These are phyloP conservation scores for Sebastes schlegelii DNA, from an alignment of 2,113 vertebrate species.

Conservation along the genomic window DNA sequence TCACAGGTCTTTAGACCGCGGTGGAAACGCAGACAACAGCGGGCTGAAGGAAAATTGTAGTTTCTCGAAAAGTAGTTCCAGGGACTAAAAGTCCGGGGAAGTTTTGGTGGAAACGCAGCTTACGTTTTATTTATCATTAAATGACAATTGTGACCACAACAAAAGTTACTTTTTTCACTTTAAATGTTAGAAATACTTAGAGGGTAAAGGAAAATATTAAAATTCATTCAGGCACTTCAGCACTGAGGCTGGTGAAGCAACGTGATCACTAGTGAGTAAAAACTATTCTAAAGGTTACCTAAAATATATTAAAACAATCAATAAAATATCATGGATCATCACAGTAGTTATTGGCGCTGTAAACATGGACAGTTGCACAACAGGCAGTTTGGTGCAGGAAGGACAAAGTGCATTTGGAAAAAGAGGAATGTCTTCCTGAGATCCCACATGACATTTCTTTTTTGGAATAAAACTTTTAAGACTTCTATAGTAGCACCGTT, in stretches of 20 bases:
- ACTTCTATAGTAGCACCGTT: not conserved
- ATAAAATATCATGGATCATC: slow-evolving; percentile 15
- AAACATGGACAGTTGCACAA: slow-evolving; percentile 46
- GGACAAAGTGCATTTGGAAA: slow-evolving; percentile 51
- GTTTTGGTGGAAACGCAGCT: too few species aligned
- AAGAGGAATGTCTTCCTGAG: slow-evolving; percentile 50
- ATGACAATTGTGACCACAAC: not conserved
- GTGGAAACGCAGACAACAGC: too few species aligned
- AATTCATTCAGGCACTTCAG: slow-evolving; percentile 35
- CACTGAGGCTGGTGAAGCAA: not conserved
- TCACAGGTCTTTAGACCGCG: too few species aligned
- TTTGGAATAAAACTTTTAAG: slow-evolving; percentile 29
- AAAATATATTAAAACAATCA: slow-evolving; percentile 24
- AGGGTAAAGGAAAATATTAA: slow-evolving; percentile 5
- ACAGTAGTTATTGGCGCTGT: slow-evolving; percentile 37
- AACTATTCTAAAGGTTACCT: slow-evolving; percentile 18
- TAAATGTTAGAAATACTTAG: not conserved
- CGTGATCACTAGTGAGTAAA: not conserved
- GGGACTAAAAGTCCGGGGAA: too few species aligned
- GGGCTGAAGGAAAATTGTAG: too few species aligned
- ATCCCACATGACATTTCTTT: not conserved
- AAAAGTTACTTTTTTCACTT: not conserved
- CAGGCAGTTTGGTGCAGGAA: slow-evolving; percentile 30
- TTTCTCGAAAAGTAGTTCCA: too few species aligned
- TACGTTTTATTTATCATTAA: not conserved